A percentile compares a stretch with the other conserved stretches of the same genome.
These are phyloP conservation scores for Prunella fulvescens DNA, from an alignment of 2,113 vertebrate genomes.

Conservation along the genomic window DNA sequence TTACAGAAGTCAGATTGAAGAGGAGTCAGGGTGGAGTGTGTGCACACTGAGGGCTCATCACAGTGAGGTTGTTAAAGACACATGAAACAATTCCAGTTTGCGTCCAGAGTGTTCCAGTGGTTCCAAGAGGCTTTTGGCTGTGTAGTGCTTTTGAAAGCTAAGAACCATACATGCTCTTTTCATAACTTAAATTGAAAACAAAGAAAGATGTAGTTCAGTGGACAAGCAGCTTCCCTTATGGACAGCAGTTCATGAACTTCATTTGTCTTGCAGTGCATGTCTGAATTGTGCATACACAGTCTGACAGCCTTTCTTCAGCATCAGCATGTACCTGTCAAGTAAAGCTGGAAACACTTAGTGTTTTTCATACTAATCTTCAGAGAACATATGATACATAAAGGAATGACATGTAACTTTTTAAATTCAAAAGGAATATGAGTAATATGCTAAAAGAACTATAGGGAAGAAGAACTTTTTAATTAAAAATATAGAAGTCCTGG, in stretches of 20 bases:
- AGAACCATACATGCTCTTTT: background rate
- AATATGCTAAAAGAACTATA: background rate
- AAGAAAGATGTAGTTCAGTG: background rate
- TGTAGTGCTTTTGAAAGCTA: background rate
- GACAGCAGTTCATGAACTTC: background rate
- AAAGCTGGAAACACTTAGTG: background rate
- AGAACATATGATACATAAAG: background rate
- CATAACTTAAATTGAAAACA: background rate
- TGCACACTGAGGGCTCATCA: background rate
- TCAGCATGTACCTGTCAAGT: background rate
- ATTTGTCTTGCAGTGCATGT: background rate
- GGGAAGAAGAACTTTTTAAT: background rate
- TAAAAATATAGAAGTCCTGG: background rate
- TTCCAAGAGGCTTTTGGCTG: background rate
- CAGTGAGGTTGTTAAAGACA: background rate
- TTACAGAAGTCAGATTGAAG: background rate
- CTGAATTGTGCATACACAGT: background rate
- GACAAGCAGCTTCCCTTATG: background rate
- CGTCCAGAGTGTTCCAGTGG: fast-evolving
- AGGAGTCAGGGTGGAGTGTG: background rate
- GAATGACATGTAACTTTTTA: background rate
- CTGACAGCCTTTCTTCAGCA: background rate
- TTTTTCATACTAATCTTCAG: background rate
- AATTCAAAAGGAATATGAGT: background rate
- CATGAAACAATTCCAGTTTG: background rate